Conservation (phyloP, 2,797 vertebrate species). For the Esox lucius region DNA sequence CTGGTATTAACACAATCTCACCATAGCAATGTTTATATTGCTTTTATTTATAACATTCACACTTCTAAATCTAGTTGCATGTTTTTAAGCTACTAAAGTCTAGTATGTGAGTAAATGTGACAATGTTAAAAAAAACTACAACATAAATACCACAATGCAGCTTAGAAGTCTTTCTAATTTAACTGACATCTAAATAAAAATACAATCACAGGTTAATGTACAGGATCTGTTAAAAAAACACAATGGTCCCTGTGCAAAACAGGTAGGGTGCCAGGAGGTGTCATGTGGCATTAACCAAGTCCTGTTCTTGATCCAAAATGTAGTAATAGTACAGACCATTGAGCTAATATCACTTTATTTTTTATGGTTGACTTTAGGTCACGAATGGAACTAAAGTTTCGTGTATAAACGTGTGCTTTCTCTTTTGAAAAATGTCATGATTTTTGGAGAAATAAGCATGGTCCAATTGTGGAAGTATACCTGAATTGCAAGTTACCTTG, state of each 20-base stretch:
- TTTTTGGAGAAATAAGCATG: slow-evolving; percentile 9
- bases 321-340: slow-evolving; percentile 52
- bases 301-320: slow-evolving; percentile 42
- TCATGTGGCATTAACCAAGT: slow-evolving; percentile 35
- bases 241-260: slow-evolving; percentile 31
- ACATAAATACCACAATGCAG: no score
- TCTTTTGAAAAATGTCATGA: slow-evolving; percentile 20
- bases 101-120: no score
- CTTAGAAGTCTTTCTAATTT: no score
- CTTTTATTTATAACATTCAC: no score
- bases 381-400: slow-evolving; percentile 31
- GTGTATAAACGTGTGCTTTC: slow-evolving; percentile 30
- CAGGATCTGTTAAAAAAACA: slow-evolving; percentile 16
- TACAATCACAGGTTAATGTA: slow-evolving; percentile 14
- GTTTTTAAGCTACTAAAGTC: no score
- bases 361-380: slow-evolving; percentile 42
- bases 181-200: background rate
- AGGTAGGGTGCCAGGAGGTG: slow-evolving; percentile 35
- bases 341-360: slow-evolving; percentile 49
- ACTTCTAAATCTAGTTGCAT: no score
- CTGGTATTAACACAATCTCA: no score
- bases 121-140: no score
- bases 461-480: background rate
- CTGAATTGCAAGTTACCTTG: slow-evolving; percentile 2
- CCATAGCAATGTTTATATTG: no score